Base-by-base conservation (phyloP, 1,140 invertebrate genomes). In the Pseudobourletiella spinata region DNA sequence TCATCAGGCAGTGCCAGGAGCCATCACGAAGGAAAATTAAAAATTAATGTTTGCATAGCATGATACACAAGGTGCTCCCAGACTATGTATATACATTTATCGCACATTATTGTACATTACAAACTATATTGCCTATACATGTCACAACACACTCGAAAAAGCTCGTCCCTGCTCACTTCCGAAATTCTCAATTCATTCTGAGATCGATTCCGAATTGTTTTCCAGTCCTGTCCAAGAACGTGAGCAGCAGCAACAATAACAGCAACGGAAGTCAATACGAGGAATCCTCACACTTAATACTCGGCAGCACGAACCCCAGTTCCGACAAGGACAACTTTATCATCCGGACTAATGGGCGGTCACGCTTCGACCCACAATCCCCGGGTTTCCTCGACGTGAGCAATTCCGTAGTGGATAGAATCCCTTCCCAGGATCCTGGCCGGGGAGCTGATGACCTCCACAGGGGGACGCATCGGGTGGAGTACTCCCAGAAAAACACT, bases 201-300 rank as follows among this genome's bases (percentile, higher is more conserved):
- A 11, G 11, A 48, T 48, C 22, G 46, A 15, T 48, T 50, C 52
- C n/a, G n/a, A n/a, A n/a, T n/a, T n/a, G n/a, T 32, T 43, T 64
- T 65, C 18, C 60, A 68, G 67, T 65, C 18, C 43, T 68, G 57
- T 68, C 67, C 1, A 68, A 68, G 42, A 68, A 54, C 59, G 54
- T 65, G 3, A 65, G 57, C 29, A 67, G 57, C 1, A 68, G 65
- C 32, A 68, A 54, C 59, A 54, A 63, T 1, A 65, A 51, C 29
- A 67, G 57, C 30, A 63, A 65, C 30, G 66, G 58, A 42, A 68
- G 63, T 58, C 61, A 63, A 42, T 60, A 32, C 29, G 66, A 68
- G 30, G 67, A 68, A 26, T 56, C 59, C 11, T 68, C 58, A 3
- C 65, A 65, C 50, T 55, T 68, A 43, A 46, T 55, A 25, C 42